Evolutionary conservation across 1,140 invertebrate genomes (phyloP).

Genomic region (Agraylea sexmaculata): DNA sequence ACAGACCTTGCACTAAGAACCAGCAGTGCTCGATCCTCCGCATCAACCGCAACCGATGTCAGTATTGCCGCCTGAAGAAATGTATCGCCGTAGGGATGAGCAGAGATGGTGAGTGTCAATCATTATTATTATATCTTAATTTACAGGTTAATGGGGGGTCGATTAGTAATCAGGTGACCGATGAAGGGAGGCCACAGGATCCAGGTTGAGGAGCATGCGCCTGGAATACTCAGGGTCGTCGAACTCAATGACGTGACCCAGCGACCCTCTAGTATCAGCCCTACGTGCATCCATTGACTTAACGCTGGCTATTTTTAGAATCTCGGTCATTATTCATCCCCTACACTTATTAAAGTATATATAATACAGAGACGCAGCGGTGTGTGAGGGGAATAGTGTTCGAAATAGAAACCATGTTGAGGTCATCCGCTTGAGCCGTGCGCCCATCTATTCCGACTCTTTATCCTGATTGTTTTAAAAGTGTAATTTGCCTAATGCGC

Average conservation of each 20-base stretch:
- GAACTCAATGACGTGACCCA: slow-evolving; percentile 6
- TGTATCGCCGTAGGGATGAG: slow-evolving; percentile 98
- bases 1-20: slow-evolving; percentile 93
- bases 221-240: slow-evolving; percentile 8
- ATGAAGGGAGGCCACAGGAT: slow-evolving; percentile 5
- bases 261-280: not conserved
- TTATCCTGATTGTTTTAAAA: not conserved
- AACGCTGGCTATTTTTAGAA: slow-evolving; percentile 11
- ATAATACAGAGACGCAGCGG: slow-evolving; percentile 1
- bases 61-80: slow-evolving; percentile 94
- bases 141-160: not conserved
- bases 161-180: slow-evolving; percentile 7
- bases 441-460: slow-evolving; percentile 1
- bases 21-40: slow-evolving; percentile 94
- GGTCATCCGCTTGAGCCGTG: slow-evolving; percentile 25
- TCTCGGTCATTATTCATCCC: slow-evolving; percentile 6
- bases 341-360: too few species aligned
- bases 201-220: slow-evolving; percentile 16
- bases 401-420: slow-evolving; percentile 27
- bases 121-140: not conserved
- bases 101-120: slow-evolving; percentile 74
- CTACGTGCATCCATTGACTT: slow-evolving; percentile 8
- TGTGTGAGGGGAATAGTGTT: slow-evolving; percentile 12
- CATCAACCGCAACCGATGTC: slow-evolving; percentile 94
- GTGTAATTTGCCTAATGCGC: slow-evolving; percentile 1